A percentile compares a stretch with the other conserved stretches of the same genome.
phyloP scores from a whole-genome alignment of 1,140 invertebrate species.

The Venturia canescens region DNA sequence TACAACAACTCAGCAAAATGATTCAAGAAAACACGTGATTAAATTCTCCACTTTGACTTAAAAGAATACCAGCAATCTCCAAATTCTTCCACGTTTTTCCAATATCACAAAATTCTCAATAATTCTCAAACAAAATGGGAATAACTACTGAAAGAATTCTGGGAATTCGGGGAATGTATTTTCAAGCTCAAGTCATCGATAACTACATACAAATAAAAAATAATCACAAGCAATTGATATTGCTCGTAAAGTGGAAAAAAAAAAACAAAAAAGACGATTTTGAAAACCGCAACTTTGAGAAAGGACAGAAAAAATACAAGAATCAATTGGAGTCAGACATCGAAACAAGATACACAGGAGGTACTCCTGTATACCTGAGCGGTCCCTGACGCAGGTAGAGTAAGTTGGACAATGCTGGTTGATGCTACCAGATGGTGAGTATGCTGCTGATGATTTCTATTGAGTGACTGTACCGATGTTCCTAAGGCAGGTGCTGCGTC shows the following conservation, averaged over 20 bases:
- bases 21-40: too few species aligned
- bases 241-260: too few species aligned
- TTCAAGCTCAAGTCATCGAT: too few species aligned
- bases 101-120: neutral
- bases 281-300: too few species aligned
- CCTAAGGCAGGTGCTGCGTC: slow-evolving; percentile 76
- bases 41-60: too few species aligned
- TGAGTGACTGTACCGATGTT: slow-evolving; percentile 78
- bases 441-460: slow-evolving; percentile 77
- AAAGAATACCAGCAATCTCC: neutral
- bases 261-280: too few species aligned
- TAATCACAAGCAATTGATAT: neutral
- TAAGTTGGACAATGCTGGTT: slow-evolving; percentile 90
- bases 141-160: too few species aligned
- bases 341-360: slow-evolving; percentile 70
- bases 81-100: neutral
- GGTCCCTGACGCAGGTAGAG: slow-evolving; percentile 83
- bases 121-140: slow-evolving; percentile 22
- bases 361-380: slow-evolving; percentile 81
- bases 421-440: slow-evolving; percentile 80
- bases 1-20: too few species aligned
- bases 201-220: neutral
- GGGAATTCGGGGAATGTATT: too few species aligned
- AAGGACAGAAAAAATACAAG: too few species aligned
- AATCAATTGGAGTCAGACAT: slow-evolving; percentile 42